Percentiles rank a stretch among this genome's conserved stretches.
phyloP scores from a whole-genome alignment of 2,113 vertebrate species.

The Ochotona curzoniae region DNA sequence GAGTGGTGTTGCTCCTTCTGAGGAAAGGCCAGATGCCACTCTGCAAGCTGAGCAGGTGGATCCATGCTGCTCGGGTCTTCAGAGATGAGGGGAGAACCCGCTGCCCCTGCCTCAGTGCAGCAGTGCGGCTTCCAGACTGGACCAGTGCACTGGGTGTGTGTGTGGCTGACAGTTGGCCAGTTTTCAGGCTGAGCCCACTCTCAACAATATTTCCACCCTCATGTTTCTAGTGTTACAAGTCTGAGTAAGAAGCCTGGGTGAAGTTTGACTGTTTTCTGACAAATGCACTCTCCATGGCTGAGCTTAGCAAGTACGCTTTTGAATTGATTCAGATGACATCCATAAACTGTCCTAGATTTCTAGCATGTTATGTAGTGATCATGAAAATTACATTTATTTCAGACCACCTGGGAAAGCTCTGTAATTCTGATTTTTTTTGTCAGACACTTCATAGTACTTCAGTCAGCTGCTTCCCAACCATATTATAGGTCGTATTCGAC shows the following conservation, averaged over 20 bases:
- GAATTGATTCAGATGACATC: background rate
- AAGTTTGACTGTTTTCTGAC: background rate
- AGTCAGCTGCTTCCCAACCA: background rate
- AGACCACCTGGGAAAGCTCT: background rate
- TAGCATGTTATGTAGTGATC: background rate
- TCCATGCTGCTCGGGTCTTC: background rate
- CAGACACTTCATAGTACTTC: background rate
- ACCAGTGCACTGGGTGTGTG: background rate
- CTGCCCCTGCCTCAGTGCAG: background rate
- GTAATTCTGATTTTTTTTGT: slow-evolving; percentile 42
- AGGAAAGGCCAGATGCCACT: background rate
- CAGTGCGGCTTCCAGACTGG: background rate
- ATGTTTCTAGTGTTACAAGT: background rate
- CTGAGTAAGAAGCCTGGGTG: background rate
- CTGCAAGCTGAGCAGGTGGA: background rate
- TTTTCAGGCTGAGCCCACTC: background rate
- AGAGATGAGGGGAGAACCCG: background rate
- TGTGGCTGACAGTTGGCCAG: background rate
- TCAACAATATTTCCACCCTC: background rate
- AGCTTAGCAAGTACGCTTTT: background rate
- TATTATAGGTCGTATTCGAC: background rate
- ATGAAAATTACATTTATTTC: slow-evolving; percentile 19
- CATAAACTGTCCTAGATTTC: background rate
- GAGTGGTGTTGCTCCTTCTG: background rate
- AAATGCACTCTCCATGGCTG: background rate